A percentile compares a stretch with the other conserved stretches of the same genome.
phyloP scores from a whole-genome alignment of 2,113 vertebrate species.

The Pachyramphus minor region DNA sequence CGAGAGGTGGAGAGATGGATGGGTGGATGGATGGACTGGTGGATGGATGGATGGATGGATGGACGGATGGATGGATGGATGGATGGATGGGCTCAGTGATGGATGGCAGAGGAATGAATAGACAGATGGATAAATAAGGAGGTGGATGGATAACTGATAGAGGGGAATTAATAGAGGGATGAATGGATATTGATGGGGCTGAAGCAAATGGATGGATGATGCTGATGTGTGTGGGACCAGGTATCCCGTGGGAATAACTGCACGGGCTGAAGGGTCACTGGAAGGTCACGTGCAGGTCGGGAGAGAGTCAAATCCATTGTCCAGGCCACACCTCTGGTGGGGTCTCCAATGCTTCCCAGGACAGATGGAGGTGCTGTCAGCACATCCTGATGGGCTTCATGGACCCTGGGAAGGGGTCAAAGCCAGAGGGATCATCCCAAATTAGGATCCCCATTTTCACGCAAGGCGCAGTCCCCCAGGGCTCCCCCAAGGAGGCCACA shows the following conservation, averaged over 20 bases:
- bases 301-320: neutral
- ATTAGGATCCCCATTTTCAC: accelerated
- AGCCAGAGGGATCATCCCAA: neutral
- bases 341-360: neutral
- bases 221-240: neutral
- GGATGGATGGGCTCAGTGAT: neutral
- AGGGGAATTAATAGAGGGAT: neutral
- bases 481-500: too few relatives aligned
- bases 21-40: neutral
- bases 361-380: neutral
- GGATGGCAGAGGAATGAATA: neutral
- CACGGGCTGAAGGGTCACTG: neutral
- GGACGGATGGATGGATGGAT: neutral
- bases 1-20: neutral
- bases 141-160: neutral
- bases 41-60: neutral
- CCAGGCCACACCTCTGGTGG: neutral
- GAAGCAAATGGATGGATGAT: neutral
- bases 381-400: neutral
- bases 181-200: neutral
- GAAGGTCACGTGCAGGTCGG: neutral
- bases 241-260: neutral
- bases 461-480: too few relatives aligned
- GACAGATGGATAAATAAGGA: neutral
- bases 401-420: neutral